Evolutionary conservation across 2,888 invertebrate species (phyloP).

Genomic region (Synergus japonicus): DNA sequence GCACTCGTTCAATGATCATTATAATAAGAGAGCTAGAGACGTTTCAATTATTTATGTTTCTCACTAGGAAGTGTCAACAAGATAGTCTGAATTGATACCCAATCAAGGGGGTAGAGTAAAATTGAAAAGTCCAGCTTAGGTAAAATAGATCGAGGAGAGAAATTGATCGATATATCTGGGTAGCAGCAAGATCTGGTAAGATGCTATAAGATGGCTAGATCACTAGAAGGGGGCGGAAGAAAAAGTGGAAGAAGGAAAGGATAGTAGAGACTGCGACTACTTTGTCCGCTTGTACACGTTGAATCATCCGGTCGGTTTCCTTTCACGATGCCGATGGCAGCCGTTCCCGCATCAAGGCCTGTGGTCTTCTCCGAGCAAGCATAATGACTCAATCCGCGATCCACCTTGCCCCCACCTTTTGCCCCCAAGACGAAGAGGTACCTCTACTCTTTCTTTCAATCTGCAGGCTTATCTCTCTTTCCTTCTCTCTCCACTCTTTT

Average conservation of each 20-base stretch:
- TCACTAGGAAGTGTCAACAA: not conserved
- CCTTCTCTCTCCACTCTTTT: constrained; percentile 44
- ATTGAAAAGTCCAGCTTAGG: not conserved
- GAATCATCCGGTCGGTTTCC: constrained; percentile 73
- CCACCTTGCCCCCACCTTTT: constrained; percentile 71
- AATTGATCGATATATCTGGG: not conserved
- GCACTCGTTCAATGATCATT: not conserved
- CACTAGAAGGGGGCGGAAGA: constrained; percentile 42
- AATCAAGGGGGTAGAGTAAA: not conserved
- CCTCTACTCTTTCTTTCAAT: constrained; percentile 57
- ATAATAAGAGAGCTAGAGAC: constrained; percentile 8
- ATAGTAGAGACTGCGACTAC: constrained; percentile 63
- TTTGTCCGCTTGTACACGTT: constrained; percentile 68
- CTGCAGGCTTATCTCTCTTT: constrained; percentile 47
- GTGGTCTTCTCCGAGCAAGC: constrained; percentile 74
- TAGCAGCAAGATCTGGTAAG: not conserved
- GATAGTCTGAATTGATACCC: not conserved
- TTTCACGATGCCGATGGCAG: constrained; percentile 73
- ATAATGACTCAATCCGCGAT: constrained; percentile 78
- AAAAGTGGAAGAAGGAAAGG: constrained; percentile 47
- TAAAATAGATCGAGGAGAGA: not conserved
- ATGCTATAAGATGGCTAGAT: not conserved
- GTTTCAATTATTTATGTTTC: constrained; percentile 1
- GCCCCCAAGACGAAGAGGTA: constrained; percentile 56
- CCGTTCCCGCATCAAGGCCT: constrained; percentile 73